Evolutionary conservation across 2,113 vertebrate species (phyloP).

Genomic region (Halichoeres trimaculatus): DNA sequence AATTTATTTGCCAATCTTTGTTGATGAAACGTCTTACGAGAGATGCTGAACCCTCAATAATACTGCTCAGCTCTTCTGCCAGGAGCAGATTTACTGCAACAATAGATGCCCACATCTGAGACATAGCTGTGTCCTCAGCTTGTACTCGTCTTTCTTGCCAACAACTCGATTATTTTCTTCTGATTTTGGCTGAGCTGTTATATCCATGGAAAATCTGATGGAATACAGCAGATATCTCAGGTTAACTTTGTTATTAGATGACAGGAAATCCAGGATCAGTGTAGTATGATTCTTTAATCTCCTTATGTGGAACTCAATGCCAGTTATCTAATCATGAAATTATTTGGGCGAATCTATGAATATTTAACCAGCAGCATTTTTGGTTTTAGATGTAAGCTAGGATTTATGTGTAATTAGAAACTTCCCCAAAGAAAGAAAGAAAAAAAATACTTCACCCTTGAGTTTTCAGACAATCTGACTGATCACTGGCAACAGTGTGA

Average conservation of each 20-base stretch:
- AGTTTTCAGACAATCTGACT: constrained; percentile 50
- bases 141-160: constrained; percentile 22
- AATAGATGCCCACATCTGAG: constrained; percentile 44
- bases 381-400: constrained; percentile 31
- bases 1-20: constrained; percentile 16
- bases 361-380: constrained; percentile 39
- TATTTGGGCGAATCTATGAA: constrained; percentile 30
- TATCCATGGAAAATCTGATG: constrained; percentile 36
- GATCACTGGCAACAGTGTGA: constrained; percentile 51
- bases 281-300: constrained; percentile 7
- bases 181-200: constrained; percentile 9
- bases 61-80: constrained; percentile 37
- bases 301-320: constrained; percentile 12
- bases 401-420: constrained; percentile 49
- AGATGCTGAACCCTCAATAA: constrained; percentile 40
- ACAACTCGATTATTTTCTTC: constrained; percentile 14
- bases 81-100: constrained; percentile 60
- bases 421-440: constrained; percentile 26
- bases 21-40: constrained; percentile 45
- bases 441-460: constrained; percentile 14
- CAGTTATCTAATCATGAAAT: constrained; percentile 15
- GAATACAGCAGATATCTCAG: constrained; percentile 23
- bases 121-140: constrained; percentile 16
- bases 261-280: constrained; percentile 44
- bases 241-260: constrained; percentile 30